A percentile compares a stretch with the other conserved stretches of the same genome.
These are phyloP conservation scores for Scaptomyza polygonia DNA, from an alignment of 2,888 invertebrate genomes.

Conservation along the genomic window DNA sequence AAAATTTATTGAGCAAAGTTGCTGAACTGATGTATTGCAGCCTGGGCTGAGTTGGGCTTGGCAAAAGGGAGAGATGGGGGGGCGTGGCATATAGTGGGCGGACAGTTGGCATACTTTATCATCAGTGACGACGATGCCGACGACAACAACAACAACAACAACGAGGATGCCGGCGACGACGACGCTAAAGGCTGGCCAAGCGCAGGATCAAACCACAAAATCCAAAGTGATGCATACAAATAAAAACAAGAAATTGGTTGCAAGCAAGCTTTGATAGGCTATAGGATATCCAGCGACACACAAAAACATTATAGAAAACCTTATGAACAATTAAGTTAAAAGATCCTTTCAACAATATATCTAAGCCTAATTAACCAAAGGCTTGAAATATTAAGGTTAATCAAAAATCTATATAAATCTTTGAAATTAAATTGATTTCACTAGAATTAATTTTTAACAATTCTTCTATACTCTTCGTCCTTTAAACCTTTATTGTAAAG, in stretches of 20 bases:
- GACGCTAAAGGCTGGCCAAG: conserved; percentile 67
- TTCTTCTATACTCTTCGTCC: background rate
- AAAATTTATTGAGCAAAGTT: conserved; percentile 80
- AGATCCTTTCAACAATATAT: too few species aligned
- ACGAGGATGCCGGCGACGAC: conserved; percentile 42
- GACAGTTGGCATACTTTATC: conserved; percentile 82
- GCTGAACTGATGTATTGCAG: conserved; percentile 75
- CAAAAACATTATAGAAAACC: background rate
- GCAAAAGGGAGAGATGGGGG: conserved; percentile 1
- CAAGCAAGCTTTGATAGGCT: background rate
- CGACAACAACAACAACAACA: conserved; percentile 32
- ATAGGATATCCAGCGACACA: conserved; percentile 8
- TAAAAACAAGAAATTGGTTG: conserved; percentile 46
- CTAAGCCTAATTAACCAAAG: too few species aligned
- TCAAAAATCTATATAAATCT: too few species aligned
- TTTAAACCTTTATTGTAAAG: conserved; percentile 1
- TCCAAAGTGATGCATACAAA: conserved; percentile 79
- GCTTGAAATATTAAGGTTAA: too few species aligned
- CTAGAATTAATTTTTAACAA: background rate
- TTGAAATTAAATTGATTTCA: background rate
- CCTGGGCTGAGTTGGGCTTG: conserved; percentile 13
- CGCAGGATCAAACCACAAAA: conserved; percentile 81
- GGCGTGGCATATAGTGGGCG: conserved; percentile 53
- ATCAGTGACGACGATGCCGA: conserved; percentile 67
- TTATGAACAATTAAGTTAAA: too few species aligned